A percentile compares a stretch with the other conserved stretches of the same genome.
Conservation (phyloP, 1,140 invertebrate genomes). For the Hypothenemus hampei region DNA sequence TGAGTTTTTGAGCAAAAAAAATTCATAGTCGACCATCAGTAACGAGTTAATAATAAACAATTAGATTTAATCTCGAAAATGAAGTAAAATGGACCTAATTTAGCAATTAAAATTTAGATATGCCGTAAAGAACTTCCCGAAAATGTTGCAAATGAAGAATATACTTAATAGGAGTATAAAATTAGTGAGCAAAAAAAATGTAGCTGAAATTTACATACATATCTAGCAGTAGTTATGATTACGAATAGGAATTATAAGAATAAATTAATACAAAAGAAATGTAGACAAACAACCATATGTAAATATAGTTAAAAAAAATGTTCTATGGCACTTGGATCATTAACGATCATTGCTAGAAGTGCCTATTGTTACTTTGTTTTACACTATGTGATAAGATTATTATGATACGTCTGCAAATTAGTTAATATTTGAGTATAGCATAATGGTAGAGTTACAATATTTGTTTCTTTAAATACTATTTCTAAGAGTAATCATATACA, state of each 20-base stretch:
- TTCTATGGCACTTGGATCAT: conserved; percentile 39
- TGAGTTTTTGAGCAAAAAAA: too few relatives aligned
- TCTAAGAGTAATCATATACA: too few relatives aligned
- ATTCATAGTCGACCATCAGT: too few relatives aligned
- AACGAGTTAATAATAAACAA: too few relatives aligned
- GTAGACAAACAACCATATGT: conserved; percentile 30
- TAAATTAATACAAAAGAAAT: conserved; percentile 14
- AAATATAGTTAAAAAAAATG: conserved; percentile 35
- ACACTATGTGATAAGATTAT: conserved; percentile 40
- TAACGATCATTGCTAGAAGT: conserved; percentile 35
- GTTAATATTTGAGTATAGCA: too few relatives aligned
- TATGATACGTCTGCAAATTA: conserved; percentile 10
- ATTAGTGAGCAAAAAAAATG: conserved; percentile 18
- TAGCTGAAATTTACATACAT: conserved; percentile 42
- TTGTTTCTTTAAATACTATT: too few relatives aligned
- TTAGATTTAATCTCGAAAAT: too few relatives aligned
- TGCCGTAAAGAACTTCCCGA: conserved; percentile 38
- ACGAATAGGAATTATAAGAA: conserved; percentile 7
- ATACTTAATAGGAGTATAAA: conserved; percentile 5
- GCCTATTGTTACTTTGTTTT: conserved; percentile 42
- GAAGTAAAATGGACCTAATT: too few relatives aligned
- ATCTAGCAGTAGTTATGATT: conserved; percentile 40
- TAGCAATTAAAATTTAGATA: conserved; percentile 21
- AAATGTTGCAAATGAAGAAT: conserved; percentile 32
- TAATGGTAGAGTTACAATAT: too few relatives aligned